These are phyloP conservation scores for Drosophila eohydei DNA, from an alignment of 2,888 invertebrate genomes.

Conservation along the genomic window DNA sequence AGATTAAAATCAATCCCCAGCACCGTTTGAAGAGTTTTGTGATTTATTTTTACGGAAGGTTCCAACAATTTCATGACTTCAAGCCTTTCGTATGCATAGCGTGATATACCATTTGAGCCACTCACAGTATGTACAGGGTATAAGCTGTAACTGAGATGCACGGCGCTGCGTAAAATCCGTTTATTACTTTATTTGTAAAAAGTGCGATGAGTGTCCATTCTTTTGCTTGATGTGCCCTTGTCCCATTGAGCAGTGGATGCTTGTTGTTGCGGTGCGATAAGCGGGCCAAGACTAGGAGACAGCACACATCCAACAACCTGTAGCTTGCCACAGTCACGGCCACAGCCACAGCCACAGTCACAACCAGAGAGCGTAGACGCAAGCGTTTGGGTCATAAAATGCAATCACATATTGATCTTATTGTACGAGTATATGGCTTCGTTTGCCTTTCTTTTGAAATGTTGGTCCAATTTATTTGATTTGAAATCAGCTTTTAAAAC, in stretches of 20 bases:
- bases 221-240: slow-evolving; percentile 25
- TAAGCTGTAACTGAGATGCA: slow-evolving; percentile 23
- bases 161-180: slow-evolving; percentile 70
- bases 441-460: slow-evolving; percentile 35
- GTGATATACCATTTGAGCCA: neutral
- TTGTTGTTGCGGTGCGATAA: slow-evolving; percentile 57
- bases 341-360: neutral
- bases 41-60: too few relatives aligned
- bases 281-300: slow-evolving; percentile 20
- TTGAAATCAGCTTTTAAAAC: slow-evolving; percentile 65
- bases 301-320: slow-evolving; percentile 58
- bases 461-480: slow-evolving; percentile 68
- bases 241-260: slow-evolving; percentile 8
- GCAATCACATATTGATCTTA: slow-evolving; percentile 70
- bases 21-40: neutral
- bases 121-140: neutral
- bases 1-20: neutral
- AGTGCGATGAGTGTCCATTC: slow-evolving; percentile 45
- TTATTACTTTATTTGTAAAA: slow-evolving; percentile 79
- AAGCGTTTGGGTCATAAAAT: slow-evolving; percentile 50
- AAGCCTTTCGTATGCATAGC: neutral
- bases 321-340: slow-evolving; percentile 38
- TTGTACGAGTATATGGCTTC: slow-evolving; percentile 31
- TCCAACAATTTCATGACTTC: neutral
- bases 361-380: too few relatives aligned